phyloP scores from a whole-genome alignment of 30 jellyfish, hydroid and myxozoan genomes.

The Aurelia sp. region DNA sequence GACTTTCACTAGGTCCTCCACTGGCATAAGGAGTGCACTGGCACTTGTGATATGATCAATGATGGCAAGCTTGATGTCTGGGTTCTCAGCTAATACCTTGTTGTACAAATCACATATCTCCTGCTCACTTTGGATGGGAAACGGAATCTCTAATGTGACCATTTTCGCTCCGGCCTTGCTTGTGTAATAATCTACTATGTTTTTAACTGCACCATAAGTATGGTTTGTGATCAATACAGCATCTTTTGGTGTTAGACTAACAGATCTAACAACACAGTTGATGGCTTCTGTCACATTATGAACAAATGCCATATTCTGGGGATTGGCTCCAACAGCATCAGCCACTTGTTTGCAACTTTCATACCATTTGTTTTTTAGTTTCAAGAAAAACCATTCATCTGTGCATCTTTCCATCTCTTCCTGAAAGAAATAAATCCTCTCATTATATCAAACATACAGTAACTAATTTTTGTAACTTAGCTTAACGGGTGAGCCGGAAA shows the following conservation, averaged over 20 bases:
- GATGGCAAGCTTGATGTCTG: constrained; percentile 76
- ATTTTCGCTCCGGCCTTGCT: constrained; percentile 65
- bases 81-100: constrained; percentile 39
- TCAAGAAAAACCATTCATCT: constrained; percentile 77
- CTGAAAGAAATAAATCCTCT: constrained; percentile 21
- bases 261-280: constrained; percentile 50
- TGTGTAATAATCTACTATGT: constrained; percentile 73
- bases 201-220: constrained; percentile 83
- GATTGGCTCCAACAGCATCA: constrained; percentile 83
- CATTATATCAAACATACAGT: background rate
- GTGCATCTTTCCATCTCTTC: constrained; percentile 84
- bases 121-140: constrained; percentile 77
- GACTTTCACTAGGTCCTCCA: constrained; percentile 61
- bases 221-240: constrained; percentile 78
- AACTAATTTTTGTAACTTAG: background rate
- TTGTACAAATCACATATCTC: constrained; percentile 61
- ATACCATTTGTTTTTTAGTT: constrained; percentile 61
- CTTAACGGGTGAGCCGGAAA: too few relatives aligned
- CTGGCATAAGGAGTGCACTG: constrained; percentile 87
- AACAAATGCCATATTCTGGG: constrained; percentile 77
- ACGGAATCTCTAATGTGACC: constrained; percentile 52
- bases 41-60: constrained; percentile 96
- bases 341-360: constrained; percentile 74
- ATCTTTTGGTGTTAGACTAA: constrained; percentile 25
- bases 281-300: constrained; percentile 92